Evolutionary conservation across 2,888 invertebrate genomes (phyloP), one percentile per base, ranked within the genome.

Genomic region (Baronia brevicornis): DNA sequence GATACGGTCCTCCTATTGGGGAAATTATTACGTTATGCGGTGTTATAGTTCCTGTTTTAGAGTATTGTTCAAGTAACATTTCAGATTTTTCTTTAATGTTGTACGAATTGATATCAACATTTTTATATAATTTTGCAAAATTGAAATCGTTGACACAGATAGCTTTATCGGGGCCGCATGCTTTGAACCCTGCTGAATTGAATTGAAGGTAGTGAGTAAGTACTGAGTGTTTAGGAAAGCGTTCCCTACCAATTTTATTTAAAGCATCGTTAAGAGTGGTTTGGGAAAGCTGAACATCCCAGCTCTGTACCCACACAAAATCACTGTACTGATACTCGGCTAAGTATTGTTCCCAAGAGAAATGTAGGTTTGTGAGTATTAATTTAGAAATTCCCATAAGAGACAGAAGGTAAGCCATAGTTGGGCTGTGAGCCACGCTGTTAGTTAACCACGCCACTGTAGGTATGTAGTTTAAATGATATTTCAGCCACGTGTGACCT

Each of bases 401-500:
- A 20, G 92, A 89, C 13, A 98, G 77, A 6, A 98, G 74, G 61
- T 97, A 97, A 0, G 96, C 91, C 58, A 96, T 90, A 0, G 97
- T 97, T 5, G 94, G 91, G 6, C 97, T 96, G 61, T 98, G 97
- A 0, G 97, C 95, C 53, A 98, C 97, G 0, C 96, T 96, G 70
- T 97, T 97, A 3, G 98, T 95, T 0, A 96, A 91, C 97, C 98
- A 98, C 14, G 90, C 93, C 1, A 84, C 74, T 52, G 88, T 88
- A 1, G 96, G 95, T n/a, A 86, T 85, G 13, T 93, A 89, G 47
- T 93, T 93, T 19, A 96, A 74, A 67, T 94, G 90, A 33, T 89
- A 87, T 57, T 90, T 90, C 5, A 96, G 64, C 96, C 96, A 96
- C 54, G 95, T 95, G 60, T 96, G 96, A 43, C 95, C 94, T 93